These are phyloP conservation scores for Microctonus aethiopoides DNA, from an alignment of 2,888 invertebrate species.

Conservation along the genomic window DNA sequence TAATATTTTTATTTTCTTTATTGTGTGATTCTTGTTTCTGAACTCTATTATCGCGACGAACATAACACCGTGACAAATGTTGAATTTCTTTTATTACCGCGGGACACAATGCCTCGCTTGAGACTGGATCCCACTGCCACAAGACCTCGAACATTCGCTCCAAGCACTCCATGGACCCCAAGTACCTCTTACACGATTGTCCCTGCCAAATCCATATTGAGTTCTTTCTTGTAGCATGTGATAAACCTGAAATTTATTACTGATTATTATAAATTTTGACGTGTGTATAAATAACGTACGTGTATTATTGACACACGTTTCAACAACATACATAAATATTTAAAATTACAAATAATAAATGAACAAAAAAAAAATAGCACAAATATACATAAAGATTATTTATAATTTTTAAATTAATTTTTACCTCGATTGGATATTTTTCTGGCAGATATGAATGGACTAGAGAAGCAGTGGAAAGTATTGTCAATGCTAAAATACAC, in stretches of 20 bases:
- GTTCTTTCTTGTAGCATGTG: conserved; percentile 61
- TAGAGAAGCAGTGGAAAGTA: conserved; percentile 50
- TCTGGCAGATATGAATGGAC: conserved; percentile 55
- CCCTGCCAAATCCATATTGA: conserved; percentile 54
- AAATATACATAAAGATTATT: not conserved
- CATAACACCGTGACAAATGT: conserved; percentile 5
- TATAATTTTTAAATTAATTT: conserved; percentile 26
- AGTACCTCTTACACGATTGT: conserved; percentile 63
- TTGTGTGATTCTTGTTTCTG: not conserved
- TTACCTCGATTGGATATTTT: conserved; percentile 62
- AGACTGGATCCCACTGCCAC: conserved; percentile 80
- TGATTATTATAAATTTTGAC: not conserved
- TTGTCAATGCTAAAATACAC: conserved; percentile 54
- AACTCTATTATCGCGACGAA: conserved; percentile 5
- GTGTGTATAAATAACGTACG: no score
- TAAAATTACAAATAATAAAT: no score
- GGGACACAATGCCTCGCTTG: conserved; percentile 78
- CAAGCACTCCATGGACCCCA: conserved; percentile 82
- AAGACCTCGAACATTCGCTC: conserved; percentile 81
- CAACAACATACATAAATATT: no score
- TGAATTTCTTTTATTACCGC: conserved; percentile 64
- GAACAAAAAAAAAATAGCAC: not conserved
- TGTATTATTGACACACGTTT: no score
- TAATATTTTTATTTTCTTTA: not conserved
- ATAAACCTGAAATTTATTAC: conserved; percentile 52